phyloP scores from a whole-genome alignment of 2,113 vertebrate species.

The Tragulus kanchil region DNA sequence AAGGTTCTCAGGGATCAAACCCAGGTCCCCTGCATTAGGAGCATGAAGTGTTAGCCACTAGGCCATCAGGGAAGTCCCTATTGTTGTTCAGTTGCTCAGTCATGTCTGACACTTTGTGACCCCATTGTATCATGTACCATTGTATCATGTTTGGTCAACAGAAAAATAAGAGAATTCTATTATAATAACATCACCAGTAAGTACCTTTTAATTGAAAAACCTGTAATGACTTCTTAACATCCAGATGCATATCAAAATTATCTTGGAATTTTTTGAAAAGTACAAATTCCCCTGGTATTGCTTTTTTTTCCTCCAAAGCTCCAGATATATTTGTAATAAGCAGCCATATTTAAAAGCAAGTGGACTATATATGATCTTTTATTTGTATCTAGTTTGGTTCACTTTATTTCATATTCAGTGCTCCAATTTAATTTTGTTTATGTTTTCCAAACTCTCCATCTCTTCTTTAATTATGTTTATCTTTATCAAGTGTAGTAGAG shows the following conservation, averaged over 20 bases:
- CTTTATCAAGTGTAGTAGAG: not conserved
- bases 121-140: not conserved
- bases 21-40: no score
- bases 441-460: not conserved
- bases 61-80: no score
- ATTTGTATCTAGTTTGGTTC: not conserved
- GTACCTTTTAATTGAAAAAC: not conserved
- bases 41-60: no score
- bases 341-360: not conserved
- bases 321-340: not conserved
- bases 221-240: not conserved
- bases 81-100: no score
- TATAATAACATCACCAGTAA: not conserved
- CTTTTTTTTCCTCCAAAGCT: not conserved
- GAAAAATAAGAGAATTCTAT: not conserved
- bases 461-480: not conserved
- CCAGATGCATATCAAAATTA: not conserved
- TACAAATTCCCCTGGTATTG: not conserved
- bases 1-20: no score
- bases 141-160: not conserved
- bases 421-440: not conserved
- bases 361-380: not conserved
- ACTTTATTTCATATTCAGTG: not conserved
- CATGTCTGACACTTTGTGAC: no score
- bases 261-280: not conserved